Evolutionary conservation across 2,113 vertebrate species (phyloP).

Genomic region (Pogonocichla stellata): DNA sequence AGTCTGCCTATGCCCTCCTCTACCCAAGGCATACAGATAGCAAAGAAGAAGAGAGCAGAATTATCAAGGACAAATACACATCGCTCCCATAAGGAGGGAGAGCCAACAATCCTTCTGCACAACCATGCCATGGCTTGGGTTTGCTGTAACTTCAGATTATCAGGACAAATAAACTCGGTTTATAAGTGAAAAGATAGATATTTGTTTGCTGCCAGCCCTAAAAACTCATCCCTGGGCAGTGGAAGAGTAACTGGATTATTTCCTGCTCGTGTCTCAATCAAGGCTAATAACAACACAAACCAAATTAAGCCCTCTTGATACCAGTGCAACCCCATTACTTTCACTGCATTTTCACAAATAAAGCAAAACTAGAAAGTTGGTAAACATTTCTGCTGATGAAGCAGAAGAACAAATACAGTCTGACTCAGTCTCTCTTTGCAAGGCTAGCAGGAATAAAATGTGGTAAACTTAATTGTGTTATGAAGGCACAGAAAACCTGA

Average conservation of each 20-base stretch:
- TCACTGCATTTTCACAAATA: neutral
- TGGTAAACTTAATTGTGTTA: slow-evolving; percentile 39
- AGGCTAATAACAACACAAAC: neutral
- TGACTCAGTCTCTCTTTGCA: slow-evolving; percentile 41
- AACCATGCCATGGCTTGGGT: neutral
- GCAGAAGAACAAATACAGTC: slow-evolving; percentile 3
- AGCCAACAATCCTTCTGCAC: neutral
- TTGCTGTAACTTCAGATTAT: neutral
- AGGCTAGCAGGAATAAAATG: slow-evolving; percentile 1
- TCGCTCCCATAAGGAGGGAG: neutral
- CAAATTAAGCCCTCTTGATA: neutral
- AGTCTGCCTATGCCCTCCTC: neutral
- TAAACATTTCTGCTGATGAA: slow-evolving; percentile 47
- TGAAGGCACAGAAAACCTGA: slow-evolving; percentile 12
- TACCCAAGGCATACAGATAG: neutral
- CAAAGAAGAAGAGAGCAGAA: neutral
- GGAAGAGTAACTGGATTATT: neutral
- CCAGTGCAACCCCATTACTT: neutral
- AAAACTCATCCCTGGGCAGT: neutral
- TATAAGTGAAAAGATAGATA: neutral
- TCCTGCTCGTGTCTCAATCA: neutral
- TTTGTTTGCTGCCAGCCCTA: neutral
- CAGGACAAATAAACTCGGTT: neutral
- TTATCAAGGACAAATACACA: neutral
- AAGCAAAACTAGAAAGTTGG: neutral